Evolutionary conservation across 1,140 invertebrate genomes (phyloP), one percentile per base, ranked within the genome.

Genomic region (Agrypnia vestita): DNA sequence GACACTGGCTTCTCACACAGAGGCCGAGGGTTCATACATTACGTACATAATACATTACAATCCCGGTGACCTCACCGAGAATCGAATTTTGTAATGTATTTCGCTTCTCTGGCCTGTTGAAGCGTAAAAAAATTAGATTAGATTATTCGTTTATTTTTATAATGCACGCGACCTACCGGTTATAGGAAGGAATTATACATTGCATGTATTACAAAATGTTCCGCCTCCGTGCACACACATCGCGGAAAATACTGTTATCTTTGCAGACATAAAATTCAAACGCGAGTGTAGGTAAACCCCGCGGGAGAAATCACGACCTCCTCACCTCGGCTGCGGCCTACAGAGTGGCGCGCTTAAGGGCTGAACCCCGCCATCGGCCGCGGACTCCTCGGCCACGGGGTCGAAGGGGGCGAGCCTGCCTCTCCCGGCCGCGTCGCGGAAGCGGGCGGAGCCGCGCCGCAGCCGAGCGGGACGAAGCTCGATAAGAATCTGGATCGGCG

Each of bases 271-370:
- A 83, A 83, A 83, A 82, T 80, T 82, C 81, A 78, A 82, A 82
- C 81, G 81, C 81, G 81, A 67, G 61, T 82, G 74, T 80, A 76
- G 62, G 46, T 76, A 64, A 78, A 80, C 81, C 81, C 79, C 81
- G 71, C 79, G 79, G 82, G 82, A 83, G 82, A 83, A 83, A 83
- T 83, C 82, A 80, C 82, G 61, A 79, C 82, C 79, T 78, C 82
- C 79, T 80, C 78, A 80, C 81, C 81, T 83, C 75, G 71, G 56
- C 53, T 62, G 64, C 64, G 64, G 64, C 64, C 64, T 69, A 69
- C 64, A 69, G 64, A 69, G 64, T 69, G 64, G 43, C 19, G 64
- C 11, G 19, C 64, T 69, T 69, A 69, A 21, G 64, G 61, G 64
- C 44, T 69, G 64, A 13, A 35, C 19, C n/a, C 67, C n/a, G 43